Evolutionary conservation across 2,113 vertebrate species (phyloP).

Genomic region (Nymphicus hollandicus): DNA sequence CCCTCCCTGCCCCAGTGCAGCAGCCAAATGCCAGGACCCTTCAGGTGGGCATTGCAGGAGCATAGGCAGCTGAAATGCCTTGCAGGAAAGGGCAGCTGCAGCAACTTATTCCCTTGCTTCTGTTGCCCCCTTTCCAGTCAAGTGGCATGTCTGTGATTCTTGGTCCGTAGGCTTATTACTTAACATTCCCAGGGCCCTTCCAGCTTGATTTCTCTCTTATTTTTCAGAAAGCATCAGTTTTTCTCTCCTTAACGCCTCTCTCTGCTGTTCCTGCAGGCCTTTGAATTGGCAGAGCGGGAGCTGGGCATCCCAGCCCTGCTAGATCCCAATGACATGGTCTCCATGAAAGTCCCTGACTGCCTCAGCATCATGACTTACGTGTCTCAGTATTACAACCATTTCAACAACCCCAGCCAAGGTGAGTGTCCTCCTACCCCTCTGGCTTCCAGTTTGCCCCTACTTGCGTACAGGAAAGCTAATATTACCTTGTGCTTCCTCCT

Average conservation of each 20-base stretch:
- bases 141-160: background rate
- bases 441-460: background rate
- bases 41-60: background rate
- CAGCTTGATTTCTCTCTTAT: background rate
- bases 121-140: background rate
- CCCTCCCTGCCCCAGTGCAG: background rate
- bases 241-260: background rate
- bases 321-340: constrained; percentile 96
- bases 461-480: background rate
- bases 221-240: background rate
- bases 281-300: constrained; percentile 90
- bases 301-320: constrained; percentile 93
- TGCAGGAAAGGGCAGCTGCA: background rate
- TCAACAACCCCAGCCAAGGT: constrained; percentile 79
- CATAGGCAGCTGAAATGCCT: background rate
- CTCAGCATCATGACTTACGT: constrained; percentile 97
- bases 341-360: constrained; percentile 93
- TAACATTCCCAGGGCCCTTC: background rate
- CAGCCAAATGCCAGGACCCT: background rate
- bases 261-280: constrained; percentile 77
- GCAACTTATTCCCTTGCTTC: background rate
- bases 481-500: background rate
- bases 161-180: background rate
- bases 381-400: constrained; percentile 96
- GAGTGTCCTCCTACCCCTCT: constrained; percentile 32